A percentile compares a stretch with the other conserved stretches of the same genome.
Conservation (phyloP, 2,113 vertebrate species). For the Odocoileus virginianus region DNA sequence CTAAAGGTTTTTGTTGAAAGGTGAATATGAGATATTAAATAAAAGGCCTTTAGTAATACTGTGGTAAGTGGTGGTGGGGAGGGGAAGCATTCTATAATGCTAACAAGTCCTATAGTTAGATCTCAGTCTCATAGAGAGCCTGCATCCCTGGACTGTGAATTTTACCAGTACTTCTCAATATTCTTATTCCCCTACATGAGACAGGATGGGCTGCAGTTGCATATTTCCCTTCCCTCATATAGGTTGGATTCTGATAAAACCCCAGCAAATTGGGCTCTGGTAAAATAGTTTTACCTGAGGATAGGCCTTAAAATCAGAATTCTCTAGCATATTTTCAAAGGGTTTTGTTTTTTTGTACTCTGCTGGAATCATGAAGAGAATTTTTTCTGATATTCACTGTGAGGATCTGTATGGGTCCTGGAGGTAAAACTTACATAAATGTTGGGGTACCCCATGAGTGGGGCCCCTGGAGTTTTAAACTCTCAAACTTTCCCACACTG, state of each 20-base stretch:
- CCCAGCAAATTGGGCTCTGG: not conserved
- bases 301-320: not conserved
- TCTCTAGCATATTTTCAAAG: not conserved
- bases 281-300: not conserved
- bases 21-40: not conserved
- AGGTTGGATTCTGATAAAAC: not conserved
- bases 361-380: not conserved
- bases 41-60: not conserved
- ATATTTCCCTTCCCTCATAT: not conserved
- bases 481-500: not conserved
- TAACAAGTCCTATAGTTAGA: not conserved
- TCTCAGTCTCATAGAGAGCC: not conserved
- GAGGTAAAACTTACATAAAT: not conserved
- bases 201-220: not conserved
- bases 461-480: not conserved
- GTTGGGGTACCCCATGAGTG: not conserved
- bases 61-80: not conserved
- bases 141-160: not conserved
- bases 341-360: not conserved
- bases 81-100: not conserved
- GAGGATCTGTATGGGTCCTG: not conserved
- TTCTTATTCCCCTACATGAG: not conserved
- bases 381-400: not conserved
- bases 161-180: not conserved
- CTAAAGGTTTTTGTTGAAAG: not conserved